Evolutionary conservation across 2,888 invertebrate genomes (phyloP).

Genomic region (Bimastos eiseni): DNA sequence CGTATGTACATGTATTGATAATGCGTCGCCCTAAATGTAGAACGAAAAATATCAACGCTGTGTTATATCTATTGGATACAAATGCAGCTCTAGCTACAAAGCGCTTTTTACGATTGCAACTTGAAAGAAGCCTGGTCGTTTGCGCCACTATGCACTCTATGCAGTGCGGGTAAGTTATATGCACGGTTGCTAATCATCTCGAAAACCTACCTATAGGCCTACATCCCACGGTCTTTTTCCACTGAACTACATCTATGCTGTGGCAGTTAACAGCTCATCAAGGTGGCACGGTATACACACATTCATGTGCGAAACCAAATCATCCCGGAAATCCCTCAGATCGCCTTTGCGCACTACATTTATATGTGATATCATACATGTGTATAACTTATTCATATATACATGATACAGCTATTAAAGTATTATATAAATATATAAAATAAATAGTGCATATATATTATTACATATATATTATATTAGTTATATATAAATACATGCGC

Average conservation of each 20-base stretch:
- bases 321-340: background rate
- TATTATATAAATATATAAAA: too few species aligned
- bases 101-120: background rate
- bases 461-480: too few species aligned
- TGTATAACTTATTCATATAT: too few species aligned
- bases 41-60: background rate
- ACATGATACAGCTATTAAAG: too few species aligned
- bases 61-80: too few species aligned
- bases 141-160: background rate
- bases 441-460: too few species aligned
- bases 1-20: too few species aligned
- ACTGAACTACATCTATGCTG: background rate
- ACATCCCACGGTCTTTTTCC: background rate
- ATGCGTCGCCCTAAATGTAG: background rate
- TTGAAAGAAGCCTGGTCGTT: background rate
- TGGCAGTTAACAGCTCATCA: conserved; percentile 2
- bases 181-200: background rate
- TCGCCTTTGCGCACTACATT: background rate
- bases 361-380: background rate
- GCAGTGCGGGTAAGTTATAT: too few species aligned
- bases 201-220: background rate
- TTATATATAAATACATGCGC: too few species aligned
- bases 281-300: background rate
- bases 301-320: background rate
- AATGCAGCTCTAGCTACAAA: background rate